Conservation (phyloP, 2,888 invertebrate species). For the Cryptocheilus praepositus region DNA sequence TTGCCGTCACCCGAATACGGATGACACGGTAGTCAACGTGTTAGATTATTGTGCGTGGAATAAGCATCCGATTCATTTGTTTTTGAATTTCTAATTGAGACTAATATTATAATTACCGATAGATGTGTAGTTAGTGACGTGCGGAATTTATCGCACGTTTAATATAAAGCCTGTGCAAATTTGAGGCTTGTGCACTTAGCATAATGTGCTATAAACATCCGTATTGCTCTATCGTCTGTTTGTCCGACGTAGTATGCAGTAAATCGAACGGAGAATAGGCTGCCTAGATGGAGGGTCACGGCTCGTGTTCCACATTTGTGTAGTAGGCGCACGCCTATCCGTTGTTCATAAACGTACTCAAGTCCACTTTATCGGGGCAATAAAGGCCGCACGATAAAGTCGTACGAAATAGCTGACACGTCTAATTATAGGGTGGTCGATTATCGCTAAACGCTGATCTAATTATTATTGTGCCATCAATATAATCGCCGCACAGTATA, state of each 20-base stretch:
- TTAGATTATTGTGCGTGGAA: no score
- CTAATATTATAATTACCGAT: no score
- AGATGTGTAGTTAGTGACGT: no score
- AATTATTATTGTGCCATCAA: slow-evolving; percentile 30
- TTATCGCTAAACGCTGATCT: slow-evolving; percentile 37
- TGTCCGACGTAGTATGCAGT: background rate
- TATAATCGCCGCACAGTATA: background rate
- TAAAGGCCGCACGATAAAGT: slow-evolving; percentile 48
- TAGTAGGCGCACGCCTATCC: slow-evolving; percentile 12
- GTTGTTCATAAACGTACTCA: slow-evolving; percentile 26
- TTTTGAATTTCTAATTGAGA: no score
- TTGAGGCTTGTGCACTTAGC: no score
- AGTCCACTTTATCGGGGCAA: slow-evolving; percentile 45
- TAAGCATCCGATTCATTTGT: no score
- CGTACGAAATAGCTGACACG: slow-evolving; percentile 39
- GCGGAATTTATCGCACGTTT: no score
- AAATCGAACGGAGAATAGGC: slow-evolving; percentile 1
- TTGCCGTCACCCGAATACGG: no score
- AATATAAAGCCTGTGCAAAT: no score
- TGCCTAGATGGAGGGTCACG: slow-evolving; percentile 15
- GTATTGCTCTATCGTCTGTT: background rate
- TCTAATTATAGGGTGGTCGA: slow-evolving; percentile 46
- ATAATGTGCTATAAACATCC: no score
- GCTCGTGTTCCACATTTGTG: slow-evolving; percentile 28
- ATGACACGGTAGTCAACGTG: no score